These are phyloP conservation scores for Ernsta delagoae DNA, from an alignment of 2,888 invertebrate species.

Conservation along the genomic window DNA sequence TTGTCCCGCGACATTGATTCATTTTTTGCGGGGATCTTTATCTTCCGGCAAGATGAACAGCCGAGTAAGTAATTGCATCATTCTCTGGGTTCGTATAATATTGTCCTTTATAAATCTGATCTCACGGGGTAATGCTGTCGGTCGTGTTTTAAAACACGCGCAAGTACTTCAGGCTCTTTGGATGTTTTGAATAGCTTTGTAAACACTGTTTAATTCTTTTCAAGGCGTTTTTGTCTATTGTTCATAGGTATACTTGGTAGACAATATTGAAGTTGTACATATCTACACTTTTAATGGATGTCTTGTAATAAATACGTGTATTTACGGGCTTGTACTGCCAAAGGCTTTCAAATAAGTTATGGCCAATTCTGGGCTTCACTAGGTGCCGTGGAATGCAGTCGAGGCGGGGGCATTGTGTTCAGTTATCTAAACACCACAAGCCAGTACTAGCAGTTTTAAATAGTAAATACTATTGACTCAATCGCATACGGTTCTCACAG, in stretches of 20 bases:
- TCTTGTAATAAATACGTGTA: constrained; percentile 20
- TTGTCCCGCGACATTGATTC: constrained; percentile 13
- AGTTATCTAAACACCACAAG: constrained; percentile 70
- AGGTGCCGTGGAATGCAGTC: constrained; percentile 66
- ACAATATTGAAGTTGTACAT: constrained; percentile 20
- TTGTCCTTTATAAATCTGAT: constrained; percentile 30
- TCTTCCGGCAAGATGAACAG: constrained; percentile 27
- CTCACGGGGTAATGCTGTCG: constrained; percentile 17
- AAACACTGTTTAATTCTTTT: constrained; percentile 4
- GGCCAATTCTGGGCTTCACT: constrained; percentile 61
- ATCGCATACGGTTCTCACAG: constrained; percentile 23
- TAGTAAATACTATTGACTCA: constrained; percentile 39
- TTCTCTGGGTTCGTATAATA: constrained; percentile 16
- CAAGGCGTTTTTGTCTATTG: too few relatives aligned
- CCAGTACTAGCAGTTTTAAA: constrained; percentile 44
- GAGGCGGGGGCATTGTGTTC: constrained; percentile 57
- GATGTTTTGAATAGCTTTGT: constrained; percentile 9
- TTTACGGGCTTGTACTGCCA: constrained; percentile 40
- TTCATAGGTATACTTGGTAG: neutral
- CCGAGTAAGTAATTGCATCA: constrained; percentile 22
- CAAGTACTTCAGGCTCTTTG: neutral
- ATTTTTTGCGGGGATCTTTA: constrained; percentile 25
- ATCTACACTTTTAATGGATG: constrained; percentile 26
- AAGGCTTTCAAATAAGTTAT: constrained; percentile 66
- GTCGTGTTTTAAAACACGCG: neutral